Percentiles rank a stretch among this genome's conserved stretches.
Evolutionary conservation across 2,113 vertebrate genomes (phyloP).

Genomic region (Hippocampus guttulatus): DNA sequence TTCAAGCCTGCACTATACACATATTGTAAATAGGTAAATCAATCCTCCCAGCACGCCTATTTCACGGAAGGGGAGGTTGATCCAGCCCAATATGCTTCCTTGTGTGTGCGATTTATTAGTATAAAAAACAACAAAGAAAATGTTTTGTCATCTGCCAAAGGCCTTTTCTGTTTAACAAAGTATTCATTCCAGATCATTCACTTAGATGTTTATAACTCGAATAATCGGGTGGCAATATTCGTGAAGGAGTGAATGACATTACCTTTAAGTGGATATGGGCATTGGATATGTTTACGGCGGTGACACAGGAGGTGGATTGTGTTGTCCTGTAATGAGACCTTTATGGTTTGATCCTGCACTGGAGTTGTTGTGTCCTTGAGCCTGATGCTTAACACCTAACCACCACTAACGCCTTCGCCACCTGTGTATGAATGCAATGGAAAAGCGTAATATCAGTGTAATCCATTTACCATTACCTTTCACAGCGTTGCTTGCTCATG

Average conservation of each 20-base stretch:
- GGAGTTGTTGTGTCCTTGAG: background rate
- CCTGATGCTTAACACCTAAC: background rate
- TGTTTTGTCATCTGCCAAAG: constrained; percentile 10
- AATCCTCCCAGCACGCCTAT: constrained; percentile 22
- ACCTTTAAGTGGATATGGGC: constrained; percentile 46
- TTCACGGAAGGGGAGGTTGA: background rate
- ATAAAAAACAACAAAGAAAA: background rate
- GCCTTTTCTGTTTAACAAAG: constrained; percentile 24
- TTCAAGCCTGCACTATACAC: constrained; percentile 17
- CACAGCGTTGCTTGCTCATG: background rate
- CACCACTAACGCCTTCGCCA: background rate
- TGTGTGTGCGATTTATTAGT: background rate
- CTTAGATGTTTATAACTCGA: constrained; percentile 19
- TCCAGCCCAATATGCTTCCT: constrained; percentile 29
- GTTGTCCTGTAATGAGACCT: background rate
- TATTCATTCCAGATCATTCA: background rate
- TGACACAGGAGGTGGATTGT: background rate
- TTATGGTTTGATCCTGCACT: background rate
- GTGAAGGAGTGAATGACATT: constrained; percentile 58
- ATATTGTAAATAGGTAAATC: constrained; percentile 35
- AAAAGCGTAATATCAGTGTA: background rate
- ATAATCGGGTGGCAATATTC: constrained; percentile 58
- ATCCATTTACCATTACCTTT: background rate
- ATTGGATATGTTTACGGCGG: constrained; percentile 34
- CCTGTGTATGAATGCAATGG: background rate